phyloP scores from a whole-genome alignment of 2,888 invertebrate genomes.

The Drosophila paramelanica region DNA sequence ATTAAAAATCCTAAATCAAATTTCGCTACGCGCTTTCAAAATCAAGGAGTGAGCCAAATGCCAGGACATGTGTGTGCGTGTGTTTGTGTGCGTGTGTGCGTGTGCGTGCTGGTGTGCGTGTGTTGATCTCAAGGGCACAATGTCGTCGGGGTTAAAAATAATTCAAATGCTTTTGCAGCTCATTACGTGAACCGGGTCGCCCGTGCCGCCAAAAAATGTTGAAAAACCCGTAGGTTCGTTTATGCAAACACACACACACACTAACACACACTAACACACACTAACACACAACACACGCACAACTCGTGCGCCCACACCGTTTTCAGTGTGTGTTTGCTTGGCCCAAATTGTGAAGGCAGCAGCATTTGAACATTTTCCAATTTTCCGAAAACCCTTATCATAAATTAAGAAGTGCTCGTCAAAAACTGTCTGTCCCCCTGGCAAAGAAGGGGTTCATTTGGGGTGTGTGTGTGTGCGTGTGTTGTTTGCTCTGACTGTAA shows the following conservation, averaged over 20 bases:
- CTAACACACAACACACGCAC: conserved; percentile 12
- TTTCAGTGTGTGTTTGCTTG: conserved; percentile 35
- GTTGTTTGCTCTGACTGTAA: conserved; percentile 66
- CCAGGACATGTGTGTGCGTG: conserved; percentile 26
- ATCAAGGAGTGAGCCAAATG: conserved; percentile 15
- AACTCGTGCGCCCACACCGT: neutral
- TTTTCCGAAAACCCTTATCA: conserved; percentile 82
- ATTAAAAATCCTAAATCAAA: conserved; percentile 82
- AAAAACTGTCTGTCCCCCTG: conserved; percentile 73
- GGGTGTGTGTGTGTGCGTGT: conserved; percentile 35
- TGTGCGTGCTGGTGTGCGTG: conserved; percentile 26
- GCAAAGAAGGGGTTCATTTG: conserved; percentile 13
- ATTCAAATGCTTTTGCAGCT: conserved; percentile 81
- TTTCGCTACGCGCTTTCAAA: conserved; percentile 57
- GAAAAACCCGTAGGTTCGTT: conserved; percentile 73
- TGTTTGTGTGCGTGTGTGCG: conserved; percentile 20
- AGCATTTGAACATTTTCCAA: conserved; percentile 80
- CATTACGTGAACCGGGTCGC: conserved; percentile 67
- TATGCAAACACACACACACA: conserved; percentile 52
- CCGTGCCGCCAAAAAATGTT: conserved; percentile 3
- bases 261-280: too few species aligned
- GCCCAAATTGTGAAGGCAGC: conserved; percentile 54
- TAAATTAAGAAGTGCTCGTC: conserved; percentile 82
- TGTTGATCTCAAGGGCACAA: conserved; percentile 81
- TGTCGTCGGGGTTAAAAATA: conserved; percentile 82